Percentiles rank a stretch among this genome's conserved stretches.
phyloP scores from a whole-genome alignment of 2,888 invertebrate species.

The Polyommatus icarus region DNA sequence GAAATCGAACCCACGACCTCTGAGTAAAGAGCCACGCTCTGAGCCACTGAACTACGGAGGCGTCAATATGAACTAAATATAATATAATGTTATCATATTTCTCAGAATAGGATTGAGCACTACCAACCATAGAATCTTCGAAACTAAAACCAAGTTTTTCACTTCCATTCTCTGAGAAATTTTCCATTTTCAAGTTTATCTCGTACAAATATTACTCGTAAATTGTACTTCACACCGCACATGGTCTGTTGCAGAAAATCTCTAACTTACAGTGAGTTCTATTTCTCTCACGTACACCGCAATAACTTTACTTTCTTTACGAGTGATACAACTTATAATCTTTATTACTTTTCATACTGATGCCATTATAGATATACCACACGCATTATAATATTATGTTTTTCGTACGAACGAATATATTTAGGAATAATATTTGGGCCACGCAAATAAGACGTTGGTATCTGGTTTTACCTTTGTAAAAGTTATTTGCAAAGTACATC shows the following conservation, averaged over 20 bases:
- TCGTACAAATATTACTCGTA: slow-evolving; percentile 1
- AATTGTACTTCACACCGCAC: slow-evolving; percentile 2
- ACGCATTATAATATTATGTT: neutral
- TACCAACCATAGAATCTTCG: neutral
- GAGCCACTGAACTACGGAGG: too few species aligned
- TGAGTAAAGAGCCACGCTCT: too few species aligned
- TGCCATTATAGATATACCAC: slow-evolving; percentile 5
- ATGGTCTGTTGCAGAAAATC: neutral
- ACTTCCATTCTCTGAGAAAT: neutral
- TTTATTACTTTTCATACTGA: slow-evolving; percentile 15
- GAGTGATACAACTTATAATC: slow-evolving; percentile 18
- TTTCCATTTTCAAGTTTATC: neutral
- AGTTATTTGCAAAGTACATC: neutral
- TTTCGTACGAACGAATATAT: neutral
- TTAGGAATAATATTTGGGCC: neutral
- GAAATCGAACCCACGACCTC: too few species aligned
- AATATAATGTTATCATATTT: too few species aligned
- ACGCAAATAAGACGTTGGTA: neutral
- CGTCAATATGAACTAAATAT: too few species aligned
- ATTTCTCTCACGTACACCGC: slow-evolving; percentile 16
- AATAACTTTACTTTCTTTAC: slow-evolving; percentile 11
- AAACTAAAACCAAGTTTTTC: neutral
- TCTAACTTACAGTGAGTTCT: neutral
- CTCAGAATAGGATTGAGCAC: too few species aligned
- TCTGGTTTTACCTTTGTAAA: neutral